Conservation (phyloP, 2,888 invertebrate genomes). For the Epinotia ramella region DNA sequence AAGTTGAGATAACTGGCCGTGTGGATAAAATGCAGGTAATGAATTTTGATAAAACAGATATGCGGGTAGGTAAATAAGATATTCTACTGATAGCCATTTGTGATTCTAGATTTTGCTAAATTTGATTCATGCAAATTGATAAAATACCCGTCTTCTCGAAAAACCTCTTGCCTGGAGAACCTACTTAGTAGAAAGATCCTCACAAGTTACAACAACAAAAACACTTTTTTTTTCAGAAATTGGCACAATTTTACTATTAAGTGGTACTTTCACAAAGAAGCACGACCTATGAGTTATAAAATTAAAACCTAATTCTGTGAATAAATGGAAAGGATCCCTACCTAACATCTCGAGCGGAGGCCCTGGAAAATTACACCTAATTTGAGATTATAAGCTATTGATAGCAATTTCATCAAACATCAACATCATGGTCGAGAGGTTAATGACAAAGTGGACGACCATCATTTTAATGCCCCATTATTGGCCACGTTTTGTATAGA, state of each 20-base stretch:
- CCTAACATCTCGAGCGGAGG: constrained; percentile 8
- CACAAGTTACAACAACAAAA: not conserved
- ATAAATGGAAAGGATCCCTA: not conserved
- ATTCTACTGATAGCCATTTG: constrained; percentile 10
- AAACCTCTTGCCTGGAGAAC: not conserved
- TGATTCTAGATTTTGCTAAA: not conserved
- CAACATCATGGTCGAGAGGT: constrained; percentile 41
- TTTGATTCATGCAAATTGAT: not conserved
- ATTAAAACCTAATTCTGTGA: not conserved
- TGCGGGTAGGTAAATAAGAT: constrained; percentile 50
- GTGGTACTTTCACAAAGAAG: too few species aligned
- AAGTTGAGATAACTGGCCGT: constrained; percentile 78
- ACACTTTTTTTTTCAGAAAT: not conserved
- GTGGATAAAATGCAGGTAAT: constrained; percentile 81
- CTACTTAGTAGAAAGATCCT: not conserved
- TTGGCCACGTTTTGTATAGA: constrained; percentile 33
- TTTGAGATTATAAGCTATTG: constrained; percentile 32
- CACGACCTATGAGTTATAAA: not conserved
- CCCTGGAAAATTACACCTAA: constrained; percentile 31
- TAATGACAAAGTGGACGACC: constrained; percentile 38
- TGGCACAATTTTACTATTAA: not conserved
- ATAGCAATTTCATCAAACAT: constrained; percentile 42
- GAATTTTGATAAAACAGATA: constrained; percentile 76
- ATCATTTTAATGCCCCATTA: constrained; percentile 38
- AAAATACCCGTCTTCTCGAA: not conserved